A percentile compares a stretch with the other conserved stretches of the same genome.
Conservation (phyloP, 2,797 vertebrate species). For the Alfaro cultratus region DNA sequence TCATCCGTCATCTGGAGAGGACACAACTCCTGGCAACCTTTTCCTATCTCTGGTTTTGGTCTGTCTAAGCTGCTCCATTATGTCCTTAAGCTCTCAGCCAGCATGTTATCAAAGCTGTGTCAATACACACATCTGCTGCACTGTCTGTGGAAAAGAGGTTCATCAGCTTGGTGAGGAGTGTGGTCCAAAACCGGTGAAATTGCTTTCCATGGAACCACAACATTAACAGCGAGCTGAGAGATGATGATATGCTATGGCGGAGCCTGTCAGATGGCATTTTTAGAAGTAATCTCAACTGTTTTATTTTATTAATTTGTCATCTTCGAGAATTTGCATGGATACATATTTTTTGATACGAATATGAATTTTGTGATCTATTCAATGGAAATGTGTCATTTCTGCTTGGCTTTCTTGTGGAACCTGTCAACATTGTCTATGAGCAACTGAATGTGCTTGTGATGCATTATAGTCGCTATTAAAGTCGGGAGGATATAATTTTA, state of each 20-base stretch:
- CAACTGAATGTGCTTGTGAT: not conserved
- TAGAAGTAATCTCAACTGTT: not conserved
- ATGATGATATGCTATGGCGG: slow-evolving; percentile 12
- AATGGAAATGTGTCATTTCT: not conserved
- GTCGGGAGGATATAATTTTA: not conserved
- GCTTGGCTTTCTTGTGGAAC: not conserved
- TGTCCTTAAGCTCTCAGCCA: slow-evolving; percentile 1
- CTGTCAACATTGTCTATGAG: not conserved
- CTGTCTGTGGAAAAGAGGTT: slow-evolving; percentile 2
- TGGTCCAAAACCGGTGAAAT: slow-evolving; percentile 26
- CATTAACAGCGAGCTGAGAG: slow-evolving; percentile 10
- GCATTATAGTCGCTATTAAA: not conserved
- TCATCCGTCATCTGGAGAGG: not conserved
- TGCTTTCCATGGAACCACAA: slow-evolving; percentile 16
- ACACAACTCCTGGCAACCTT: slow-evolving; percentile 3
- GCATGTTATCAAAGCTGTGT: slow-evolving; percentile 14
- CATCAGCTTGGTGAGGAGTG: slow-evolving; percentile 22
- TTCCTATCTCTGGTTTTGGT: slow-evolving; percentile 3
- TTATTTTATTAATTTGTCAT: not conserved
- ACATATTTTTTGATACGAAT: not conserved
- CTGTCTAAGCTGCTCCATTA: not conserved
- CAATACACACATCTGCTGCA: slow-evolving; percentile 15
- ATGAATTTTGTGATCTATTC: not conserved
- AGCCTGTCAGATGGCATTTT: not conserved
- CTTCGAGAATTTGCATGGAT: not conserved